Evolutionary conservation across 2,888 invertebrate genomes (phyloP).

Genomic region (Thereva unica): DNA sequence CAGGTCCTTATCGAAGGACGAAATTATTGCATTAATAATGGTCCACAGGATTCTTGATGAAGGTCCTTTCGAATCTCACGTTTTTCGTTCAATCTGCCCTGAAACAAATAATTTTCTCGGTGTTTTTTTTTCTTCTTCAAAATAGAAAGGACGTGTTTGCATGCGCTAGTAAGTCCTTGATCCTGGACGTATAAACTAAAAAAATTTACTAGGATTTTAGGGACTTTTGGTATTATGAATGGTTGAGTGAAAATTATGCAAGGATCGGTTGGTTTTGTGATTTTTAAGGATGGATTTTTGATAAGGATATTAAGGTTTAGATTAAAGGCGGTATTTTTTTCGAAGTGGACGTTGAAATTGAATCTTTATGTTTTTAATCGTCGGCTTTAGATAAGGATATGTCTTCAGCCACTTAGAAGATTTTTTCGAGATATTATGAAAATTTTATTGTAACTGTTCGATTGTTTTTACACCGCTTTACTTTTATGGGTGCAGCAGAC

Average conservation of each 20-base stretch:
- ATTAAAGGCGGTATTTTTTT: too few species aligned
- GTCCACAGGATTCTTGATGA: conserved; percentile 34
- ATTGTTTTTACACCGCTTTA: too few species aligned
- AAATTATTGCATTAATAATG: conserved; percentile 39
- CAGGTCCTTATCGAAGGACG: conserved; percentile 14
- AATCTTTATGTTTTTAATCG: too few species aligned
- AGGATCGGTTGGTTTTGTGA: conserved; percentile 25
- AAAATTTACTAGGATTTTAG: conserved; percentile 21
- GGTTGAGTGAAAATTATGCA: conserved; percentile 36
- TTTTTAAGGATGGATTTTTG: too few species aligned
- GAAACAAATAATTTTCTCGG: conserved; percentile 17
- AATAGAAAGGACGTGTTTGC: not conserved
- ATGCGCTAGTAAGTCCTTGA: conserved; percentile 4
- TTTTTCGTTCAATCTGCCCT: conserved; percentile 15
- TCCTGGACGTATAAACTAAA: conserved; percentile 26
- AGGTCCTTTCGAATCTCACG: conserved; percentile 35
- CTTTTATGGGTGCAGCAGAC: too few species aligned
- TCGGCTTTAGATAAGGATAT: too few species aligned
- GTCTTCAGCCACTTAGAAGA: too few species aligned
- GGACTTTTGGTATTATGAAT: conserved; percentile 35
- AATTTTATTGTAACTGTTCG: too few species aligned
- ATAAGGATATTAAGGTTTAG: too few species aligned
- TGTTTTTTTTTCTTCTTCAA: not conserved
- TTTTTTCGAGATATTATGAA: too few species aligned
- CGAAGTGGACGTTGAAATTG: too few species aligned